Evolutionary conservation across 2,797 vertebrate genomes (phyloP), one percentile per base, ranked within the genome.

Genomic region (Pseudochirops corinnae): DNA sequence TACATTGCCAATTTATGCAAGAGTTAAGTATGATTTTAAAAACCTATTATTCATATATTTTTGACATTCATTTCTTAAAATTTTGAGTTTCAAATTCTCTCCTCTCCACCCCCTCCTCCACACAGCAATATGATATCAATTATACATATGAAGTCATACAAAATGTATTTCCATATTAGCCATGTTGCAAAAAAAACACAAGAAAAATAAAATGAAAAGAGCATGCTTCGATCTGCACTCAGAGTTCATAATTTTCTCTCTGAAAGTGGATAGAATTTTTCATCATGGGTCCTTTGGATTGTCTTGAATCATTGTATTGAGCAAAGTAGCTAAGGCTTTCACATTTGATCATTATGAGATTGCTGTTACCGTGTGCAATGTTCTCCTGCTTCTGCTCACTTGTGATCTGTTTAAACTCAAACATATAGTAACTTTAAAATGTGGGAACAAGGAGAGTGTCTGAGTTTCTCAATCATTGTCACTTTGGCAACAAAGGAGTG

Each of bases 401-500:
- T 94, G 92, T 94, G 93, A 93, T n/a, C 97, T 94, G 94, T 96
- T 96, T 96, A 94, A 96, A 96, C 94, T 92, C 90, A 94, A 56
- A 55, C 56, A 92, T 95, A 67, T 33, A 58, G 31, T 95, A 90
- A 31, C 60, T 93, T n/a, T 87, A 91, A 93, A 39, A 50, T 92
- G 31, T 91, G 93, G 96, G 96, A 93, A 82, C 74, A 82, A 93
- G 94, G 58, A 92, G 52, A 96, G 93, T 94, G 93, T 90, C 93
- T 31, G 13, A 26, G 0, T 97, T 98, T 97, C 96, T 92, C 92
- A 97, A 91, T 1, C 94, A 46, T 55, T 29, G 21, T 26, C 56
- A 91, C 96, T 96, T 95, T 94, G 96, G 97, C 97, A 98, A 97
- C 90, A 92, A 92, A 98, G 97, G 97, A 56, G 97, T 67, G 97